These are phyloP conservation scores for Neopelma chrysocephalum DNA, from an alignment of 2,797 vertebrate species.

Conservation along the genomic window DNA sequence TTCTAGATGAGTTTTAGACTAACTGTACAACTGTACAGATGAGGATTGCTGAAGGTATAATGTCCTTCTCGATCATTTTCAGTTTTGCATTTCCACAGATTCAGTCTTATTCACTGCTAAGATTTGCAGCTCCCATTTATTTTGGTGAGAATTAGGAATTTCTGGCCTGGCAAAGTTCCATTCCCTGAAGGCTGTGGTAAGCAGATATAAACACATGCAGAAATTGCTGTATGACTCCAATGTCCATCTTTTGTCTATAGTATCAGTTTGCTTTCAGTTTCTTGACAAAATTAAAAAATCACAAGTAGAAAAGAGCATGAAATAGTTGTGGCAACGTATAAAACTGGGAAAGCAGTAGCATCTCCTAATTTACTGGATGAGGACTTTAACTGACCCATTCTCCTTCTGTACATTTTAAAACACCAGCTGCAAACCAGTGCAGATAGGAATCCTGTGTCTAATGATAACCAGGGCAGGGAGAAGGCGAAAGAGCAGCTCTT, in stretches of 20 bases:
- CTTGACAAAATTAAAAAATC: neutral
- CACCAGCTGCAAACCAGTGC: neutral
- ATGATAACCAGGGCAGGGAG: rapidly evolving
- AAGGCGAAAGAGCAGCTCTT: neutral
- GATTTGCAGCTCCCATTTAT: neutral
- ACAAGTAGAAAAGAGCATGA: neutral
- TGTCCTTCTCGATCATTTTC: neutral
- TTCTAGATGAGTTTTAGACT: neutral
- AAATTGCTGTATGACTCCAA: neutral
- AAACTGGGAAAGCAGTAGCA: neutral
- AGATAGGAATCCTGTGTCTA: neutral
- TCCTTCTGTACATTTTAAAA: neutral
- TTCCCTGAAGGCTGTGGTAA: neutral
- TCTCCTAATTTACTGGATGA: neutral
- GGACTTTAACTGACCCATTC: neutral
- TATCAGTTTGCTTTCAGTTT: neutral
- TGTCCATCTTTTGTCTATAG: too few species aligned
- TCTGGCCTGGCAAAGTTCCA: neutral
- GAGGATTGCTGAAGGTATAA: slow-evolving; percentile 59
- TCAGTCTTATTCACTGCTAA: neutral
- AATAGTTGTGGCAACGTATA: neutral
- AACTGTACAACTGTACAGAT: slow-evolving; percentile 9
- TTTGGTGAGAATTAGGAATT: neutral
- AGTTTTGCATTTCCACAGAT: neutral
- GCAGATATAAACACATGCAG: neutral